A percentile compares a stretch with the other conserved stretches of the same genome.
Evolutionary conservation across 2,888 invertebrate species (phyloP).

Genomic region (Dolichopus griseipennis): DNA sequence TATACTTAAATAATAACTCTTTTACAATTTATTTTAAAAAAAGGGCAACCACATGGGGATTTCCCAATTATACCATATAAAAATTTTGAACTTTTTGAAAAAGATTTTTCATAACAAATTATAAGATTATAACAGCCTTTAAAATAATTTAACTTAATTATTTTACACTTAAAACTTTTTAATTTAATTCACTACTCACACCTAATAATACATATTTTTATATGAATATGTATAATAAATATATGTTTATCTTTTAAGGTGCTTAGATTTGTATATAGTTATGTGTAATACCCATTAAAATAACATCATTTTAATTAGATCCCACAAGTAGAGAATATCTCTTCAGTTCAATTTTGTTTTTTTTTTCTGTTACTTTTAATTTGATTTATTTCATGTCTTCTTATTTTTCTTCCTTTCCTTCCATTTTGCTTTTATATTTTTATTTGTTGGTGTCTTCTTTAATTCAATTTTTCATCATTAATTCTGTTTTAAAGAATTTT

Average conservation of each 20-base stretch:
- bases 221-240: not conserved
- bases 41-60: too few species aligned
- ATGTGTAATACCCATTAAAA: not conserved
- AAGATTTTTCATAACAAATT: too few species aligned
- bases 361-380: too few species aligned
- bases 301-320: slow-evolving; percentile 3
- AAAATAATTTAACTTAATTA: not conserved
- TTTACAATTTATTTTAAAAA: too few species aligned
- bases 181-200: not conserved
- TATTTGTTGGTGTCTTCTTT: not conserved
- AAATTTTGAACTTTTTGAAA: too few species aligned
- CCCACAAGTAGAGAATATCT: not conserved
- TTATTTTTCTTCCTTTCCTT: too few species aligned
- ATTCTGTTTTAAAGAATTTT: not conserved
- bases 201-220: not conserved
- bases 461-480: slow-evolving; percentile 1
- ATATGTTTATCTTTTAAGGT: not conserved
- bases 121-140: too few species aligned
- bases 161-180: not conserved
- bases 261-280: not conserved
- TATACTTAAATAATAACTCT: too few species aligned
- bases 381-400: too few species aligned
- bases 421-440: too few species aligned
- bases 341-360: too few species aligned
- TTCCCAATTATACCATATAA: too few species aligned